These are phyloP conservation scores for Triplophysa yarkandensis DNA, from an alignment of 2,797 vertebrate genomes.

Conservation along the genomic window DNA sequence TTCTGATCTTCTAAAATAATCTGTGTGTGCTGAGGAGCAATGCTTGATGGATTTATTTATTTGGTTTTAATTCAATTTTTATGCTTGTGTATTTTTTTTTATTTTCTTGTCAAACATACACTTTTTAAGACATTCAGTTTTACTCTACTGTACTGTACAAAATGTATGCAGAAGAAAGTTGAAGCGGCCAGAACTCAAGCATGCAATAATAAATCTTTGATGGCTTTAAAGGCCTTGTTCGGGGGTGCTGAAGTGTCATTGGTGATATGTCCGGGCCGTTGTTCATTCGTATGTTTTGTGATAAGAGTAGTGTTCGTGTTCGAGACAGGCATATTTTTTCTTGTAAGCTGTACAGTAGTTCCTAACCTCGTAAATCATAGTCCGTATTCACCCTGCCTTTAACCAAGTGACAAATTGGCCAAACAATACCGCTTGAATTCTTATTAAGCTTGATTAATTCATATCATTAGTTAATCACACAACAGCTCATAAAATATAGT, in stretches of 20 bases:
- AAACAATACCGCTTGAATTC: slow-evolving; percentile 84
- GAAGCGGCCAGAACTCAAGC: background rate
- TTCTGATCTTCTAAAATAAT: slow-evolving; percentile 9
- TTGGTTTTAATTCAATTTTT: background rate
- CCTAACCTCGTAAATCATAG: slow-evolving; percentile 74
- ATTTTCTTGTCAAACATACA: too few relatives aligned
- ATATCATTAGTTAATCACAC: slow-evolving; percentile 80
- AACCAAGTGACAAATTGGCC: slow-evolving; percentile 85
- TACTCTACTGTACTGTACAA: background rate
- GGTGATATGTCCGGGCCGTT: background rate
- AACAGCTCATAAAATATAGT: slow-evolving; percentile 79
- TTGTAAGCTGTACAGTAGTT: slow-evolving; percentile 51
- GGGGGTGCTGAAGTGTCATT: background rate
- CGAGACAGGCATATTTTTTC: slow-evolving; percentile 36
- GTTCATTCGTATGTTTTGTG: background rate
- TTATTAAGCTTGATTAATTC: slow-evolving; percentile 89
- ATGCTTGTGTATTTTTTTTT: background rate
- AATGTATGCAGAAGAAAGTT: background rate
- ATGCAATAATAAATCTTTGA: background rate
- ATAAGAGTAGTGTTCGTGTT: slow-evolving; percentile 22
- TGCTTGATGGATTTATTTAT: background rate
- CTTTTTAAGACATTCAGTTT: too few relatives aligned
- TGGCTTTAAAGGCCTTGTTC: background rate
- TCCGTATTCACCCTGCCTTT: slow-evolving; percentile 70
- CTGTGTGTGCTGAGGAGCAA: background rate